A percentile compares a stretch with the other conserved stretches of the same genome.
Conservation (phyloP, 2,888 invertebrate species). For the Monopis laevigella region DNA sequence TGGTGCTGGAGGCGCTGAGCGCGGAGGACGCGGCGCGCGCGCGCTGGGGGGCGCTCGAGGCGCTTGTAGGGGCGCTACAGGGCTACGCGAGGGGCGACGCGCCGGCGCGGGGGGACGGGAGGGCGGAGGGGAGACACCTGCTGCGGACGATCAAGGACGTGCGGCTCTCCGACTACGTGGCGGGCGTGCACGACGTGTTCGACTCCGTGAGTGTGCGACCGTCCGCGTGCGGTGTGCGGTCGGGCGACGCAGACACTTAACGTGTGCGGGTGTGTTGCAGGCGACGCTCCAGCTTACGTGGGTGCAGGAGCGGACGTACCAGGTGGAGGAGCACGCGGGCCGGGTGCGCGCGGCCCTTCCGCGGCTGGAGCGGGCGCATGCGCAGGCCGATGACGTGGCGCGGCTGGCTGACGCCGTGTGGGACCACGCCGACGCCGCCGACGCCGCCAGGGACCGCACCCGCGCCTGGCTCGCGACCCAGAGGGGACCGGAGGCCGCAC, state of each 20-base stretch:
- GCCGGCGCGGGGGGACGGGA: conserved; percentile 51
- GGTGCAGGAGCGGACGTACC: conserved; percentile 46
- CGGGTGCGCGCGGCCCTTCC: conserved; percentile 31
- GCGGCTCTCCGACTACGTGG: conserved; percentile 42
- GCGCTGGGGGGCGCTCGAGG: conserved; percentile 44
- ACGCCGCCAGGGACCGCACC: conserved; percentile 54
- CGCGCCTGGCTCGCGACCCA: conserved; percentile 42
- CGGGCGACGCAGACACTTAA: too few species aligned
- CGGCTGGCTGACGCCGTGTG: conserved; percentile 53
- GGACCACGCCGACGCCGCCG: conserved; percentile 53
- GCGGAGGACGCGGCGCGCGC: conserved; percentile 44
- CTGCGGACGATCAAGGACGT: conserved; percentile 45
- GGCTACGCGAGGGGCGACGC: conserved; percentile 45
- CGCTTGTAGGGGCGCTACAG: conserved; percentile 49
- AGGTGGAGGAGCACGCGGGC: conserved; percentile 34
- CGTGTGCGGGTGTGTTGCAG: too few species aligned
- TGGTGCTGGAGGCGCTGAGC: conserved; percentile 51
- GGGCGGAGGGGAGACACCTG: conserved; percentile 39
- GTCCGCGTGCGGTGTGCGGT: neutral
- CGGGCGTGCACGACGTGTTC: conserved; percentile 47
- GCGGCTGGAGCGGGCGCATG: conserved; percentile 39
- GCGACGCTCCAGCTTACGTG: conserved; percentile 52
- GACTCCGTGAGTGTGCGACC: conserved; percentile 35
- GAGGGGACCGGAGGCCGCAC: conserved; percentile 43
- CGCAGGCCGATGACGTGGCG: conserved; percentile 50